These are phyloP conservation scores for Liodrosophila aerea DNA, from an alignment of 2,888 invertebrate genomes.

Conservation along the genomic window DNA sequence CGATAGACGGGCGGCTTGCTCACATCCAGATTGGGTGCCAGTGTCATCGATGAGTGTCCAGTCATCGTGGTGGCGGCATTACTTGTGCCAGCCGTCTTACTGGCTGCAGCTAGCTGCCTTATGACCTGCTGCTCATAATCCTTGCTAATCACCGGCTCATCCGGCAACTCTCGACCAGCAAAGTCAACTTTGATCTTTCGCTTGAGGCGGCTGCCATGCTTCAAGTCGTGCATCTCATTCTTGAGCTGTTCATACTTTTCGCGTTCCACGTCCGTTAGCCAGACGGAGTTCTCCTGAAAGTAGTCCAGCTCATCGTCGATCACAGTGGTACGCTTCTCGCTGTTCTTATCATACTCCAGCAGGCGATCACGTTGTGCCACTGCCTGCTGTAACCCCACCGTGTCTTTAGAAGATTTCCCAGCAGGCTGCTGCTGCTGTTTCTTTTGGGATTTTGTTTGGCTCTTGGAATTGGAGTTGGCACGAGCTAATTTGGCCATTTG, in stretches of 20 bases:
- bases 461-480: conserved; percentile 81
- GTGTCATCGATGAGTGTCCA: conserved; percentile 55
- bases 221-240: conserved; percentile 86
- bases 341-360: conserved; percentile 91
- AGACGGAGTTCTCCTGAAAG: conserved; percentile 90
- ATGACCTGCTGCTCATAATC: conserved; percentile 82
- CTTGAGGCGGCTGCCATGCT: conserved; percentile 87
- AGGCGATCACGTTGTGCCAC: conserved; percentile 90
- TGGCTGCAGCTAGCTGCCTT: conserved; percentile 80
- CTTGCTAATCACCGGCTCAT: conserved; percentile 82
- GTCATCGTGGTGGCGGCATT: conserved; percentile 29
- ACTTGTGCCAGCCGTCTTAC: conserved; percentile 39
- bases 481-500: conserved; percentile 81
- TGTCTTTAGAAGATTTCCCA: conserved; percentile 82
- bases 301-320: conserved; percentile 97
- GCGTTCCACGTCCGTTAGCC: conserved; percentile 89
- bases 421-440: conserved; percentile 6
- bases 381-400: conserved; percentile 89
- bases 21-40: conserved; percentile 60
- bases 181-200: conserved; percentile 91
- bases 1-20: conserved; percentile 66
- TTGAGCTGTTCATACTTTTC: conserved; percentile 87
- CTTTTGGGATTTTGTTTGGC: conserved; percentile 21
- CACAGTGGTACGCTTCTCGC: conserved; percentile 83
- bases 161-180: conserved; percentile 85